These are phyloP conservation scores for Chelonus insularis DNA, from an alignment of 1,140 invertebrate genomes.

Conservation along the genomic window DNA sequence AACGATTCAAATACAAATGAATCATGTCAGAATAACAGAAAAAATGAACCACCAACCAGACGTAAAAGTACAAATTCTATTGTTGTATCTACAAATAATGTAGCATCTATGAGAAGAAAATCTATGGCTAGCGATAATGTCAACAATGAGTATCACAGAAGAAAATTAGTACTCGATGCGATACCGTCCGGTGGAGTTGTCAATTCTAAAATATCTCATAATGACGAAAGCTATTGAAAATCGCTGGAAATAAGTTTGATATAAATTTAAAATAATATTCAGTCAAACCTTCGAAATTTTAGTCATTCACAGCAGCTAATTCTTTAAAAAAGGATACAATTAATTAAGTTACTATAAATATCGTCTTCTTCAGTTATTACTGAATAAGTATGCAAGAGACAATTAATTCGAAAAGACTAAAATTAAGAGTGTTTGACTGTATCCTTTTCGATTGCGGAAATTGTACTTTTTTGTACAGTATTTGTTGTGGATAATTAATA, in stretches of 20 bases:
- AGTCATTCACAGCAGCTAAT: background rate
- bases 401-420: too few species aligned
- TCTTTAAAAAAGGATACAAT: background rate
- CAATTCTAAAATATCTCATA: constrained; percentile 40
- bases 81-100: constrained; percentile 28
- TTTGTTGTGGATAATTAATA: constrained; percentile 48
- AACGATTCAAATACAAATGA: constrained; percentile 12
- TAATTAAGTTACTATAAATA: too few species aligned
- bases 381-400: too few species aligned
- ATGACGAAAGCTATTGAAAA: constrained; percentile 32
- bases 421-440: too few species aligned
- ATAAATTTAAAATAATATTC: too few species aligned
- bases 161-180: constrained; percentile 47
- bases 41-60: constrained; percentile 38
- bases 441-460: constrained; percentile 1
- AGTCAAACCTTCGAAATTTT: too few species aligned
- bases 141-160: constrained; percentile 43
- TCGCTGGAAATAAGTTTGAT: background rate
- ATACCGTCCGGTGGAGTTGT: constrained; percentile 34
- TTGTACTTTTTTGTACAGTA: constrained; percentile 48
- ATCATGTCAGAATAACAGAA: constrained; percentile 31
- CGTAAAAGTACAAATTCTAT: constrained; percentile 50
- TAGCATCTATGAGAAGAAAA: constrained; percentile 38
- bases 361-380: too few species aligned
- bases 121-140: constrained; percentile 40